Percentiles rank a stretch among this genome's conserved stretches.
Evolutionary conservation across 2,888 invertebrate genomes (phyloP).

Genomic region (Timandra comae): DNA sequence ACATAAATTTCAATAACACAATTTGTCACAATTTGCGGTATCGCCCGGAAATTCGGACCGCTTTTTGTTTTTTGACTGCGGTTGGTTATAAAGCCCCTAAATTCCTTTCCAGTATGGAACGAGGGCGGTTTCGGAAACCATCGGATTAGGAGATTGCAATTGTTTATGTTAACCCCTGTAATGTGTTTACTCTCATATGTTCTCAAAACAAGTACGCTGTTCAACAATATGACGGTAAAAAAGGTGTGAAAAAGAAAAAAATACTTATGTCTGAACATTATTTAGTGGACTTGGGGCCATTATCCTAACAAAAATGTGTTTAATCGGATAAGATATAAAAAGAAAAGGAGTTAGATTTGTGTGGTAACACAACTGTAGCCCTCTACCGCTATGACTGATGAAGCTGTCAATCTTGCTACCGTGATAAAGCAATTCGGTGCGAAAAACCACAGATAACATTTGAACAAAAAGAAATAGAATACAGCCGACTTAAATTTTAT

Average conservation of each 20-base stretch:
- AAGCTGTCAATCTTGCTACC: too few species aligned
- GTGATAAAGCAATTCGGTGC: too few species aligned
- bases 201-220: constrained; percentile 12
- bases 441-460: too few species aligned
- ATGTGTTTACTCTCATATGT: constrained; percentile 19
- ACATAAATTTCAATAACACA: constrained; percentile 70
- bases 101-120: constrained; percentile 24
- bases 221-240: constrained; percentile 12
- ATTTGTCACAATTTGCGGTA: constrained; percentile 65
- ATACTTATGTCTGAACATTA: too few species aligned
- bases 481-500: too few species aligned
- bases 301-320: too few species aligned
- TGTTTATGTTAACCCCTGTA: constrained; percentile 25
- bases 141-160: constrained; percentile 25
- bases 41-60: constrained; percentile 27
- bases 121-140: constrained; percentile 20
- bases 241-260: constrained; percentile 4
- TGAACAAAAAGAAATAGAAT: too few species aligned
- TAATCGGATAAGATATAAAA: too few species aligned
- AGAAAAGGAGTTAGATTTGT: too few species aligned
- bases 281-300: too few species aligned
- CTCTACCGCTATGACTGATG: too few species aligned
- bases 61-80: constrained; percentile 50
- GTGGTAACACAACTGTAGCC: too few species aligned
- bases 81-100: constrained; percentile 29